A percentile compares a stretch with the other conserved stretches of the same genome.
These are phyloP conservation scores for Drosophila ustulata DNA, from an alignment of 2,888 invertebrate genomes.

Conservation along the genomic window DNA sequence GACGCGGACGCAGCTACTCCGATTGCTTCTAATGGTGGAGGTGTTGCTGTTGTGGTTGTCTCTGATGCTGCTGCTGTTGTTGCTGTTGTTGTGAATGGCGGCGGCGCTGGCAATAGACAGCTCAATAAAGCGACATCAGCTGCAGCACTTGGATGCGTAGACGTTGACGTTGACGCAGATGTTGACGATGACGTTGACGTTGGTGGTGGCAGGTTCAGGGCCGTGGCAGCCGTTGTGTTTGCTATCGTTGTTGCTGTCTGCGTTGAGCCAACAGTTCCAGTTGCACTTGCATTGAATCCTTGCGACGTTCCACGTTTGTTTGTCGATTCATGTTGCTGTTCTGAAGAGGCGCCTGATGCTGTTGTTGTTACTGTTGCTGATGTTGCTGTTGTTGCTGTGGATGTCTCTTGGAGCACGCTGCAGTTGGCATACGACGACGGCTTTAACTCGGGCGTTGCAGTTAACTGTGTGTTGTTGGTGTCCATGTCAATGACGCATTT, in stretches of 20 bases:
- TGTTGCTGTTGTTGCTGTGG: conserved; percentile 19
- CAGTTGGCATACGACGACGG: conserved; percentile 13
- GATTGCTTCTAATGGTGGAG: conserved; percentile 29
- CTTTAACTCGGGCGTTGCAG: conserved; percentile 29
- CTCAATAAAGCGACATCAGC: conserved; percentile 35
- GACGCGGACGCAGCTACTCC: conserved; percentile 7
- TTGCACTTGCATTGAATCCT: conserved; percentile 15
- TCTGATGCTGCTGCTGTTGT: conserved; percentile 35
- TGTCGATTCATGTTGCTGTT: conserved; percentile 22
- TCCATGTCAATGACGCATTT: conserved; percentile 53
- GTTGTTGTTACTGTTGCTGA: conserved; percentile 19
- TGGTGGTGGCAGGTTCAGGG: conserved; percentile 72
- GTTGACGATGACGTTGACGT: conserved; percentile 55
- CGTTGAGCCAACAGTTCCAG: conserved; percentile 14
- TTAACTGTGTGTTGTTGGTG: conserved; percentile 35
- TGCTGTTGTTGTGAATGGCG: conserved; percentile 36
- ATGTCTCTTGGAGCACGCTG: conserved; percentile 30
- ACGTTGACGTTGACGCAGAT: too few relatives aligned
- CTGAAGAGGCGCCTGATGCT: conserved; percentile 14
- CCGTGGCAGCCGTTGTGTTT: conserved; percentile 20
- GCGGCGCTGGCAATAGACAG: conserved; percentile 46
- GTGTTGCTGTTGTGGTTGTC: conserved; percentile 33
- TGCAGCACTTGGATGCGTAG: conserved; percentile 55
- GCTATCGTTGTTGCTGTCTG: conserved; percentile 25
- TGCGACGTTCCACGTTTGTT: conserved; percentile 7